Evolutionary conservation across 2,113 vertebrate species (phyloP), one percentile per base, ranked within the genome.

Genomic region (Perca schrenkii): DNA sequence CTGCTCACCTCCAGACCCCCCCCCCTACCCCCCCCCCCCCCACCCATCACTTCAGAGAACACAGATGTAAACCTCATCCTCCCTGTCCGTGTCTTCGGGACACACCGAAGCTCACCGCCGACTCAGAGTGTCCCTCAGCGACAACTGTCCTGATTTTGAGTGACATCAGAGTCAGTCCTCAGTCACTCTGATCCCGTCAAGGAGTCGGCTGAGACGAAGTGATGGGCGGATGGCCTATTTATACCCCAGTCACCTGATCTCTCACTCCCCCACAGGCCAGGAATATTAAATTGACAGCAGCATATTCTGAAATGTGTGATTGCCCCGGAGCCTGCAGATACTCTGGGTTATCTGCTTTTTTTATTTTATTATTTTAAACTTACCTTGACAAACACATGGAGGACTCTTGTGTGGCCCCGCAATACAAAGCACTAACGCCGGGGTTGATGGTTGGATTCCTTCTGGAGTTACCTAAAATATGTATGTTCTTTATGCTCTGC

Each of bases 271-370:
- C 60, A 64, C 76, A 65, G 86, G 86, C 84, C 52, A 63, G 21
- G 86, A 89, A 88, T 90, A 92, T 91, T 93, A 82, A 90, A 91
- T 79, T 93, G 92, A 93, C 93, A 94, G 92, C 91, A 94, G 90
- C 93, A 92, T 92, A 93, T 93, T 94, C 82, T 85, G 84, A 88
- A 80, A 89, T 88, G 87, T 92, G 84, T 77, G 89, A 89, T 22
- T 47, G 75, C 64, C 92, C 79, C 14, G 7, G 4, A 77, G 83
- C 73, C 67, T 14, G 68, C 61, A 76, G 50, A 84, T 46, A 66
- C 79, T 62, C 50, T 1, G 17, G 63, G 28, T 67, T 61, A 36
- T 83, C 78, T 31, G 52, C 77, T 80, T 60, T 85, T 79, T 86
- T 80, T 86, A 84, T 80, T 43, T 28, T 28, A 28, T 28, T 89